A percentile compares a stretch with the other conserved stretches of the same genome.
Evolutionary conservation across 2,888 invertebrate genomes (phyloP).

Genomic region (Hydrotaea cyrtoneurina): DNA sequence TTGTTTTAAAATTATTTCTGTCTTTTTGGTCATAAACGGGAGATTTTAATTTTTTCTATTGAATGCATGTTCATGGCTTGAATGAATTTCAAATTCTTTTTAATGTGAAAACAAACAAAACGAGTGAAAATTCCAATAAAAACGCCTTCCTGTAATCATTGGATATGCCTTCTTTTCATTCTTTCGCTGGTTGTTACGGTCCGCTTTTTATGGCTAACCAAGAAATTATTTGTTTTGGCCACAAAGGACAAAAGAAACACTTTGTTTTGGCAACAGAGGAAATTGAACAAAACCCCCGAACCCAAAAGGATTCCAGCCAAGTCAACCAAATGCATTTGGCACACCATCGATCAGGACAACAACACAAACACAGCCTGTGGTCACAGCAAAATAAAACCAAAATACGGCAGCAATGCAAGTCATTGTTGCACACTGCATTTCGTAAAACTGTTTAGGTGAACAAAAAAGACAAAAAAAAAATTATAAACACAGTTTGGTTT

Average conservation of each 20-base stretch:
- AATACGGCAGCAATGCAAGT: background rate
- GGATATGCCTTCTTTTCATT: conserved; percentile 3
- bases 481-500: too few species aligned
- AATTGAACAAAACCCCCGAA: conserved; percentile 30
- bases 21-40: background rate
- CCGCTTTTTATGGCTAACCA: conserved; percentile 26
- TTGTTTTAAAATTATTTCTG: background rate
- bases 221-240: conserved; percentile 35
- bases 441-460: background rate
- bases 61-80: conserved; percentile 3
- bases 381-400: background rate
- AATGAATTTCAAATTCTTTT: conserved; percentile 34
- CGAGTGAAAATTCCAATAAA: conserved; percentile 45
- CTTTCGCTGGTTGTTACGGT: background rate
- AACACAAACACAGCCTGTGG: conserved; percentile 18
- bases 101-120: conserved; percentile 17
- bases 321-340: conserved; percentile 60
- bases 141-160: conserved; percentile 53
- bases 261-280: conserved; percentile 35
- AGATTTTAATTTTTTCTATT: background rate
- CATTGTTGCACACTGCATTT: conserved; percentile 3
- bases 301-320: conserved; percentile 42
- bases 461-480: background rate
- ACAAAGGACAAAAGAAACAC: background rate
- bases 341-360: conserved; percentile 45